Evolutionary conservation across 2,888 invertebrate genomes (phyloP), one percentile per base, ranked within the genome.

Genomic region (Hirtodrosophila duncani): DNA sequence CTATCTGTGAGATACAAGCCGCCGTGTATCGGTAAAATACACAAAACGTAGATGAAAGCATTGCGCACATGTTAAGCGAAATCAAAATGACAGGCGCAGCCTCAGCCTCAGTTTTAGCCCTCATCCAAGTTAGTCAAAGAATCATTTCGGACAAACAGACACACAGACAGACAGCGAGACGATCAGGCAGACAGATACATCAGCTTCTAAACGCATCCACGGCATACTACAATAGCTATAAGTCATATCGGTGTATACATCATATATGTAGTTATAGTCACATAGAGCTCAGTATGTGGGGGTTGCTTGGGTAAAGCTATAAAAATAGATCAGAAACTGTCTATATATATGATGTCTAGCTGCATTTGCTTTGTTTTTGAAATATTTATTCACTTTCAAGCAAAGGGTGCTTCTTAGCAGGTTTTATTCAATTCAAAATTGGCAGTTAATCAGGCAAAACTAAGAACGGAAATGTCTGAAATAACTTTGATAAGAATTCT

Each of bases 251-350:
- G n/a, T n/a, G n/a, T n/a, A n/a, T n/a, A n/a, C n/a, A n/a, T n/a
- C n/a, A n/a, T n/a, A n/a, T n/a, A n/a, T n/a, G n/a, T 60, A 55
- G 46, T 30, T 41, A 8, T 23, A 31, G 29, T 29, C 39, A 18
- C 3, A 39, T 20, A 36, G 7, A 13, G 27, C 49, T 14, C 17
- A 48, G 7, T 41, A 50, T 43, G 18, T 50, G 27, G 38, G 27
- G 33, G 26, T 5, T 18, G 9, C 39, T 37, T 29, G 38, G 45
- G 45, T 37, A 36, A 55, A 63, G 55, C 45, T 62, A 65, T 77
- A 80, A 56, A 74, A 74, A 80, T 74, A 80, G 63, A 46, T 39
- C 26, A 38, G 55, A 43, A 64, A 75, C 67, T 80, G 56, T 71
- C 56, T 66, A 71, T 56, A 48, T 44, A 31, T 66, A 6, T 31